phyloP scores from a whole-genome alignment of 2,797 vertebrate species.

The Crocodylus rhombifer region DNA sequence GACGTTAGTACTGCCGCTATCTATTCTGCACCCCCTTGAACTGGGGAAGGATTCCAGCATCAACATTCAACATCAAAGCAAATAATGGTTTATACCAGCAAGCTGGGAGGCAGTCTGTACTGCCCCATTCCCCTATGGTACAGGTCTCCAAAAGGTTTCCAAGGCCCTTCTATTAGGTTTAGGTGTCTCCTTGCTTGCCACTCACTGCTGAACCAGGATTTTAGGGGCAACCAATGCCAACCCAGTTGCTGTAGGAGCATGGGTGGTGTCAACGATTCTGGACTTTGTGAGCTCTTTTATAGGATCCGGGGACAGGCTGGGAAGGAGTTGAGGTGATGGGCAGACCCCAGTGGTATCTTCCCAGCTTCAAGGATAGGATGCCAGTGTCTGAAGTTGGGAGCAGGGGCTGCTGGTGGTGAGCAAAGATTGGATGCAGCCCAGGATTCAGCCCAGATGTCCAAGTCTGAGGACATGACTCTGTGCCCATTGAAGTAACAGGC shows the following conservation, averaged over 20 bases:
- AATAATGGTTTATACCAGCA: neutral
- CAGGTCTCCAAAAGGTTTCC: neutral
- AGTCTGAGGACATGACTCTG: neutral
- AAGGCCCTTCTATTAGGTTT: neutral
- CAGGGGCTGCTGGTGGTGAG: neutral
- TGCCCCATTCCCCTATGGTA: too few species aligned
- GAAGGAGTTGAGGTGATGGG: neutral
- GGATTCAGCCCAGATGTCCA: neutral
- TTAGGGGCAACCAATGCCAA: neutral
- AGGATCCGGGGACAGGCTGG: neutral
- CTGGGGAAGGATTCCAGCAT: neutral
- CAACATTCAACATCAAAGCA: neutral
- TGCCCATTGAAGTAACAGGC: neutral
- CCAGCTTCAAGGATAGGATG: neutral
- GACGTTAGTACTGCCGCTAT: neutral
- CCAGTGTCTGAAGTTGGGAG: too few species aligned
- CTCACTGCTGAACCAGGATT: neutral
- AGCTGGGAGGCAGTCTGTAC: too few species aligned
- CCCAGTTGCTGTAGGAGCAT: neutral
- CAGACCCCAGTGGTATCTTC: neutral
- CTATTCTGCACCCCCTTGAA: neutral
- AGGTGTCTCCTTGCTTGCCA: neutral
- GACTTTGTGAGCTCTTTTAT: neutral
- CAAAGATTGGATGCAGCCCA: neutral
- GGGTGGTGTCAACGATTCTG: neutral